Conservation (phyloP, 2,113 vertebrate species). For the Toxotes jaculatrix region DNA sequence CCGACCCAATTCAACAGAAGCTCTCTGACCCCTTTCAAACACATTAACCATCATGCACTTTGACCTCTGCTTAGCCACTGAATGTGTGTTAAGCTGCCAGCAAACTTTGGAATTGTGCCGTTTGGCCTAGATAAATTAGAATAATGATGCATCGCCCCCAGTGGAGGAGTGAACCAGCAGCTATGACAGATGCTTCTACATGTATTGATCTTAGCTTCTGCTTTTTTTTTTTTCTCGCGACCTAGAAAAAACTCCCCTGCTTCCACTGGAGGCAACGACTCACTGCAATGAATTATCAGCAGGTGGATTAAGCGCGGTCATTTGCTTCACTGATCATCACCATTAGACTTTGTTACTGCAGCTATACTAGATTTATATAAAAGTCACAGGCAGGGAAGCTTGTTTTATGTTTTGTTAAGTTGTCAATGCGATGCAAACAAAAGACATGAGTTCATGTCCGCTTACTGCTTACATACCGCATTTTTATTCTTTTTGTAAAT, state of each 20-base stretch:
- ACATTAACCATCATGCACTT: background rate
- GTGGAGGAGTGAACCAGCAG: slow-evolving; percentile 10
- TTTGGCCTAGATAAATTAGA: background rate
- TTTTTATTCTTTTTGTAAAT: too few species aligned
- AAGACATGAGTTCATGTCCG: background rate
- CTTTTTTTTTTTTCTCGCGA: background rate
- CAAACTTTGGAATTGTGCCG: background rate
- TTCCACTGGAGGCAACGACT: background rate
- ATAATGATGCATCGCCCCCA: background rate
- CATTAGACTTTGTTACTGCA: background rate
- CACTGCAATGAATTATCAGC: background rate
- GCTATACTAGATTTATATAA: background rate
- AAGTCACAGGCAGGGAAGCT: too few species aligned
- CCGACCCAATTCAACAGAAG: background rate
- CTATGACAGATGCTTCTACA: background rate
- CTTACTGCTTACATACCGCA: too few species aligned
- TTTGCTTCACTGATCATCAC: background rate
- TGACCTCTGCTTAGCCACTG: background rate
- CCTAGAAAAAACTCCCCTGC: background rate
- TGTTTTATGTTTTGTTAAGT: background rate
- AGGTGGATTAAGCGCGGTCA: background rate
- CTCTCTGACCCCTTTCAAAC: background rate
- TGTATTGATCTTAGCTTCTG: slow-evolving; percentile 1
- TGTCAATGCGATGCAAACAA: background rate
- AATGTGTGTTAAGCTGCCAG: background rate